These are phyloP conservation scores for Cyprinus carpio DNA, from an alignment of 2,113 vertebrate genomes.

Conservation along the genomic window DNA sequence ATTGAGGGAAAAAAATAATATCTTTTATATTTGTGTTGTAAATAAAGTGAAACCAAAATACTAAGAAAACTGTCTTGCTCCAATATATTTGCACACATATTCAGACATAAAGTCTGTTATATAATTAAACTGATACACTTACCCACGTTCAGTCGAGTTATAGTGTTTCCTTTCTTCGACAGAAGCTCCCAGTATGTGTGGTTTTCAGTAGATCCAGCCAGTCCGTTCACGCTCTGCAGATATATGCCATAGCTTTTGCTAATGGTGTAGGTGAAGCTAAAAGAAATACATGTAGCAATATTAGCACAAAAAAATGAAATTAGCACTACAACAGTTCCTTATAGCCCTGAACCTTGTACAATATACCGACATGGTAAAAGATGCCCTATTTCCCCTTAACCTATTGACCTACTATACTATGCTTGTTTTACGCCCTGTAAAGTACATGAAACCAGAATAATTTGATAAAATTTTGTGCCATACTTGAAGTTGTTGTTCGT, in stretches of 20 bases:
- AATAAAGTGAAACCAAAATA: too few relatives aligned
- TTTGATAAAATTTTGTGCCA: neutral
- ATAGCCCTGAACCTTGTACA: neutral
- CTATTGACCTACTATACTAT: neutral
- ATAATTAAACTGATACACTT: constrained; percentile 39
- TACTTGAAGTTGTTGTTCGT: constrained; percentile 63
- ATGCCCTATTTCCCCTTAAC: neutral
- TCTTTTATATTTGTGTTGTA: too few relatives aligned
- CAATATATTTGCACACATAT: too few relatives aligned
- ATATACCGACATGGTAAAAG: neutral
- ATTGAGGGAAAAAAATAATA: neutral
- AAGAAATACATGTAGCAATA: neutral
- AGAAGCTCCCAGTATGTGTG: constrained; percentile 71
- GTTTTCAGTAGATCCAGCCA: constrained; percentile 54
- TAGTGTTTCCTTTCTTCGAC: constrained; percentile 56
- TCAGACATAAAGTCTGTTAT: too few relatives aligned
- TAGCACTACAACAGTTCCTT: neutral
- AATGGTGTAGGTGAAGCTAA: constrained; percentile 66
- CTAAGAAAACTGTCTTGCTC: too few relatives aligned
- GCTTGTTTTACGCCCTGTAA: neutral
- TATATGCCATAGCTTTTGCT: constrained; percentile 63
- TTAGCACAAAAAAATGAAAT: neutral
- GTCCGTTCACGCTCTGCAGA: constrained; percentile 70
- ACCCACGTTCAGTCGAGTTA: constrained; percentile 63
- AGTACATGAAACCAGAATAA: neutral